Evolutionary conservation across 2,113 vertebrate species (phyloP), one percentile per base, ranked within the genome.

Genomic region (Pontoporia blainvillei): DNA sequence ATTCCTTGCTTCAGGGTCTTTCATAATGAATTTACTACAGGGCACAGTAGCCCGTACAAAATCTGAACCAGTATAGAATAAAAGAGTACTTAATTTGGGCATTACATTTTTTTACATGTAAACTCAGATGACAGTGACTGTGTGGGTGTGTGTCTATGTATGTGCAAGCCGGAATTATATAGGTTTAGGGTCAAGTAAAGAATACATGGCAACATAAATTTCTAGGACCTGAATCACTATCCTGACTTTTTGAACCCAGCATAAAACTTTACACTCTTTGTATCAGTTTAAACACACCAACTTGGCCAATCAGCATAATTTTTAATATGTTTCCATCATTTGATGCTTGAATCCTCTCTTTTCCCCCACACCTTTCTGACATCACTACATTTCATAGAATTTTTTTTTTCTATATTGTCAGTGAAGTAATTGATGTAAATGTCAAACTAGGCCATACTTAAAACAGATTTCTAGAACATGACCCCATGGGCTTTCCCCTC

Each of bases 161-260:
- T 52, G 52, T 52, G 52, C 1, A 15, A 52, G 15, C 5, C 9
- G 92, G 10, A 73, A 39, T 90, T 93, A 78, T 29, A 9, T 46
- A 87, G 64, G 7, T 62, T 81, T 71, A 21, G 11, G 36, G 69
- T 96, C 41, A 81, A 75, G 18, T 79, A 9, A 69, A 92, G 92
- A 66, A 91, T 66, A 90, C 76, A 94, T 21, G 85, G 27, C 31
- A 83, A 82, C n/a, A 81, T 46, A 46, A n/a, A 90, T 96, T 71
- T 76, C 25, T 90, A 92, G 62, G 7, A 69, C n/a, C 29, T 49
- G 62, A 3, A 31, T 91, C 31, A 84, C 31, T 20, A 39, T 79
- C 14, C 34, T 44, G 57, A 64, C 31, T 41, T 69, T 73, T 76
- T 66, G 36, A 89, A 78, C 29, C 1, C 23, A 75, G 23, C 8